Evolutionary conservation across 2,113 vertebrate species (phyloP), one percentile per base, ranked within the genome.

Genomic region (Anthoscopus minutus): DNA sequence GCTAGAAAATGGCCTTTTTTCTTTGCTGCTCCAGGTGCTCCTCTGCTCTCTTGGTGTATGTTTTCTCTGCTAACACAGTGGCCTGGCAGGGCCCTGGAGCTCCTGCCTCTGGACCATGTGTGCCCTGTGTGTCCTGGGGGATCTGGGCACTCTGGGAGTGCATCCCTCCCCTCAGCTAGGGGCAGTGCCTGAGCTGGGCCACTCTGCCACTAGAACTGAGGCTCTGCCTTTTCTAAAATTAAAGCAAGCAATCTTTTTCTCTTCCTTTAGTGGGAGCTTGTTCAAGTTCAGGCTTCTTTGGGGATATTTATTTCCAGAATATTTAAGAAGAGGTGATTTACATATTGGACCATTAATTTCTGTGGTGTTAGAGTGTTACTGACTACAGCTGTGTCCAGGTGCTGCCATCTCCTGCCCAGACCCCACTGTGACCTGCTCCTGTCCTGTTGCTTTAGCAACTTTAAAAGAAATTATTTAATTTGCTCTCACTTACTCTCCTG

Each of bases 321-420:
- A 24, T 54, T 86, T 42, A 23, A 45, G 30, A 65, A 61, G 50
- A 37, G 40, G 22, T 35, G 13, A 16, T 88, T 72, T 91, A 27
- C 20, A 7, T 27, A 17, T 31, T 25, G 31, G 40, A 27, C 31
- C 77, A 13, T 51, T 35, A 22, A 21, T 50, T 67, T 31, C 15
- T 62, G 7, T 51, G 17, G 8, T 47, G 23, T 62, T 60, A 4
- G 3, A 18, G 33, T 15, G 33, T 19, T 70, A 4, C 0, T n/a
- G 56, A 3, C 30, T 56, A 65, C 8, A 81, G 94, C 24, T 72
- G 21, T 50, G 21, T 88, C 92, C 57, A 73, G 64, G 40, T 78
- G 86, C 86, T 95, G 89, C 92, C 81, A 58, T 38, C 93, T 96
- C 86, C 89, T 95, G 89, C 77, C 69, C 71, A 67, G 22, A 74